Evolutionary conservation across 2,888 invertebrate species (phyloP).

Genomic region (Encarsia formosa): DNA sequence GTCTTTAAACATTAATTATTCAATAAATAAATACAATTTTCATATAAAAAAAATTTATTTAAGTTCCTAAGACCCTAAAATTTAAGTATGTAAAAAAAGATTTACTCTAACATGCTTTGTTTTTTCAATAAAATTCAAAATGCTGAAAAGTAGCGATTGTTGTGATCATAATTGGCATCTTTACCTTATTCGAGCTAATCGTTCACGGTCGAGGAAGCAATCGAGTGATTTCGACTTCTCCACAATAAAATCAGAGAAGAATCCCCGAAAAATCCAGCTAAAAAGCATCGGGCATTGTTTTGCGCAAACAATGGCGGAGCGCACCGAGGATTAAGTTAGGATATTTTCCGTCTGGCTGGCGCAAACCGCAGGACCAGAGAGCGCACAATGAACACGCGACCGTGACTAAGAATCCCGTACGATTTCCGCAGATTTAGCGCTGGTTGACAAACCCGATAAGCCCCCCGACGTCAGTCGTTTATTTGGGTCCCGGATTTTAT

Average conservation of each 20-base stretch:
- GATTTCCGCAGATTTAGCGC: slow-evolving; percentile 18
- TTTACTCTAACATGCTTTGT: too few species aligned
- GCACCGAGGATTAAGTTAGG: slow-evolving; percentile 39
- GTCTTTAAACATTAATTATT: too few species aligned
- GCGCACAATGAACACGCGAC: slow-evolving; percentile 17
- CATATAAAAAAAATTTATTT: too few species aligned
- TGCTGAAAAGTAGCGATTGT: too few species aligned
- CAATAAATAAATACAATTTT: too few species aligned
- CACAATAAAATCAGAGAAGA: slow-evolving; percentile 16
- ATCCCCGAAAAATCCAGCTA: slow-evolving; percentile 23
- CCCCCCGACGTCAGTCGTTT: slow-evolving; percentile 3
- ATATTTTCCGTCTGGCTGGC: slow-evolving; percentile 24
- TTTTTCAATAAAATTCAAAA: too few species aligned
- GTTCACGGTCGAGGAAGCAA: background rate
- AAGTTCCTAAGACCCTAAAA: too few species aligned
- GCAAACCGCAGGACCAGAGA: background rate
- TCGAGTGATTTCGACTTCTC: slow-evolving; percentile 25
- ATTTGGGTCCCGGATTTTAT: slow-evolving; percentile 3
- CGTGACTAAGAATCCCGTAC: slow-evolving; percentile 15
- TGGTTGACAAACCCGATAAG: slow-evolving; percentile 21
- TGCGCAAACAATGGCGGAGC: slow-evolving; percentile 41
- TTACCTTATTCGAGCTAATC: too few species aligned
- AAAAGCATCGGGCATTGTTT: slow-evolving; percentile 35
- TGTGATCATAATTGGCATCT: too few species aligned
- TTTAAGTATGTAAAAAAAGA: too few species aligned